These are phyloP conservation scores for Muschampia plurimacula DNA, from an alignment of 2,888 invertebrate species.

Conservation along the genomic window DNA sequence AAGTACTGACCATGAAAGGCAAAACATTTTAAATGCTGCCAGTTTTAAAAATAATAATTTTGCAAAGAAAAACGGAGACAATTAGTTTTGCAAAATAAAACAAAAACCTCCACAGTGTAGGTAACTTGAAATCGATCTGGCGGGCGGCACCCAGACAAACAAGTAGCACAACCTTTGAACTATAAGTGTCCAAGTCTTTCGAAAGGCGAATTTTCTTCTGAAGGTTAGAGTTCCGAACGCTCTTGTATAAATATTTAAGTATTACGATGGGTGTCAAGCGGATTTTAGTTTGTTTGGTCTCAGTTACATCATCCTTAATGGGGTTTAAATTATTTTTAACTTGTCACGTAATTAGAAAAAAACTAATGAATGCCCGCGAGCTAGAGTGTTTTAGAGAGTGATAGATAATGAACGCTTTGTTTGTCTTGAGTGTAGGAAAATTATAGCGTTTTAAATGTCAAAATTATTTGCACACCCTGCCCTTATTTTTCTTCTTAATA, in stretches of 20 bases:
- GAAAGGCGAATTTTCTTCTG: slow-evolving; percentile 49
- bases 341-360: slow-evolving; percentile 44
- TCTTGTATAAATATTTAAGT: slow-evolving; percentile 62
- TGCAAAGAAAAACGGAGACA: background rate
- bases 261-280: slow-evolving; percentile 62
- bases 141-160: slow-evolving; percentile 58
- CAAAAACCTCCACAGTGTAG: background rate
- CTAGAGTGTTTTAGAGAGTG: slow-evolving; percentile 24
- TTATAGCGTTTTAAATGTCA: background rate
- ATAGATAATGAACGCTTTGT: slow-evolving; percentile 11
- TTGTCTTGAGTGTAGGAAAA: background rate
- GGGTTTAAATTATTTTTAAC: slow-evolving; percentile 52
- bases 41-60: background rate
- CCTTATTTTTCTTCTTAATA: no score
- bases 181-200: slow-evolving; percentile 56
- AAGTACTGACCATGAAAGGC: background rate
- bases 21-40: background rate
- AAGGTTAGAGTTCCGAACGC: slow-evolving; percentile 45
- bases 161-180: slow-evolving; percentile 75
- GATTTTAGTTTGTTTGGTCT: slow-evolving; percentile 61
- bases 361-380: slow-evolving; percentile 27
- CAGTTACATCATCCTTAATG: slow-evolving; percentile 64
- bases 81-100: background rate
- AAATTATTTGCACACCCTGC: no score
- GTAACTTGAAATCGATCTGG: slow-evolving; percentile 57